phyloP scores from a whole-genome alignment of 2,113 vertebrate species.

The Todiramphus chloris region DNA sequence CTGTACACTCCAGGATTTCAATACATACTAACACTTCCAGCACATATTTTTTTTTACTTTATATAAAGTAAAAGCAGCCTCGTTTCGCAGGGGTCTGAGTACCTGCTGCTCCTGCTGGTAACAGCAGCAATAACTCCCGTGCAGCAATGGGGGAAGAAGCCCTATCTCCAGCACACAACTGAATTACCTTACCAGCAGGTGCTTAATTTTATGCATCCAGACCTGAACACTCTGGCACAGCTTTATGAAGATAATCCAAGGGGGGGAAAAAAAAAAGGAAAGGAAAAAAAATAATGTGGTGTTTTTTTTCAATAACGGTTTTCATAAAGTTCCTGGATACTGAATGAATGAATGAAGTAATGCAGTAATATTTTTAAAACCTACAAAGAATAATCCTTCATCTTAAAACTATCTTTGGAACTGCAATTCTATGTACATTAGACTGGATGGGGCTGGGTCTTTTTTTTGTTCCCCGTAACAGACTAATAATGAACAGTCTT shows the following conservation, averaged over 20 bases:
- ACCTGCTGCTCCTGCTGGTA: neutral
- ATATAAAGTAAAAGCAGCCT: neutral
- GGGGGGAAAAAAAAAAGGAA: neutral
- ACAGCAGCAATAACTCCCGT: neutral
- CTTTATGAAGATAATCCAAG: neutral
- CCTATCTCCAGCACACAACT: neutral
- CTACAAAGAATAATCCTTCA: neutral
- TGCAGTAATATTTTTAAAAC: neutral
- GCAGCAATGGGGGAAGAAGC: neutral
- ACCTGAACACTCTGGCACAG: neutral
- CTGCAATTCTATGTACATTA: neutral
- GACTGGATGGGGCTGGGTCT: neutral
- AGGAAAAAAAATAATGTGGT: neutral
- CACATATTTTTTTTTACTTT: neutral
- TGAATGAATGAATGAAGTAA: neutral
- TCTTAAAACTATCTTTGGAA: neutral
- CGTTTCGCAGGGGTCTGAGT: neutral
- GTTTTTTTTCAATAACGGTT: neutral
- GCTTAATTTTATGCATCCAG: neutral
- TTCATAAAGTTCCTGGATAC: constrained; percentile 2
- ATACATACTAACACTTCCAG: neutral
- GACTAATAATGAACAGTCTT: neutral
- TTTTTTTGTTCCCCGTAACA: neutral
- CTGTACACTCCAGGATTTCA: neutral
- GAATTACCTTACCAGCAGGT: constrained; percentile 3